phyloP scores from a whole-genome alignment of 2,888 invertebrate species.

The Tortrix viridana region DNA sequence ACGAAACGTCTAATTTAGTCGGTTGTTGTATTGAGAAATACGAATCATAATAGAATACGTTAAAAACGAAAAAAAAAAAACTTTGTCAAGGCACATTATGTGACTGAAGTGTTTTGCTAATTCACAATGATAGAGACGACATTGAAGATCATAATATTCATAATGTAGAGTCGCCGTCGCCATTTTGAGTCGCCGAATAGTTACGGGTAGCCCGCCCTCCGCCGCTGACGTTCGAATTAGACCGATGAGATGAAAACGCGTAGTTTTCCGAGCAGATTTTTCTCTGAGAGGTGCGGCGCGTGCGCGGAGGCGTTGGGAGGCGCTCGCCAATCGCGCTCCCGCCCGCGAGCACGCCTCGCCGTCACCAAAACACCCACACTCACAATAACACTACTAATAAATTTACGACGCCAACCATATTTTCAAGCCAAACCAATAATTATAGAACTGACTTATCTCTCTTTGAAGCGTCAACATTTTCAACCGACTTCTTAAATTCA shows the following conservation, averaged over 20 bases:
- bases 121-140: conserved; percentile 14
- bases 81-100: neutral
- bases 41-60: neutral
- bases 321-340: conserved; percentile 80
- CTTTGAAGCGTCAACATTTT: conserved; percentile 13
- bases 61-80: conserved; percentile 5
- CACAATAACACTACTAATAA: conserved; percentile 33
- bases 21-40: neutral
- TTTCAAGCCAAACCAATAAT: conserved; percentile 26
- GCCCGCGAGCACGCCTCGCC: conserved; percentile 62
- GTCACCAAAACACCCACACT: conserved; percentile 48
- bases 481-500: conserved; percentile 23
- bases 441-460: conserved; percentile 5
- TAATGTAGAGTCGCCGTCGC: conserved; percentile 45
- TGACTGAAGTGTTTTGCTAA: neutral
- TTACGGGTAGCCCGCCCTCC: conserved; percentile 64
- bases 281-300: conserved; percentile 70
- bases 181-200: conserved; percentile 59
- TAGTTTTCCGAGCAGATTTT: conserved; percentile 75
- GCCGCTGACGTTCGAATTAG: conserved; percentile 64
- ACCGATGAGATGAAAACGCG: conserved; percentile 51
- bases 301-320: conserved; percentile 84
- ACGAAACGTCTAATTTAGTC: conserved; percentile 45
- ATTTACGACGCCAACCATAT: conserved; percentile 25
- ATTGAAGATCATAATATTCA: conserved; percentile 8